A percentile compares a stretch with the other conserved stretches of the same genome.
Conservation (phyloP, 1,140 invertebrate genomes). For the Monomorium pharaonis region DNA sequence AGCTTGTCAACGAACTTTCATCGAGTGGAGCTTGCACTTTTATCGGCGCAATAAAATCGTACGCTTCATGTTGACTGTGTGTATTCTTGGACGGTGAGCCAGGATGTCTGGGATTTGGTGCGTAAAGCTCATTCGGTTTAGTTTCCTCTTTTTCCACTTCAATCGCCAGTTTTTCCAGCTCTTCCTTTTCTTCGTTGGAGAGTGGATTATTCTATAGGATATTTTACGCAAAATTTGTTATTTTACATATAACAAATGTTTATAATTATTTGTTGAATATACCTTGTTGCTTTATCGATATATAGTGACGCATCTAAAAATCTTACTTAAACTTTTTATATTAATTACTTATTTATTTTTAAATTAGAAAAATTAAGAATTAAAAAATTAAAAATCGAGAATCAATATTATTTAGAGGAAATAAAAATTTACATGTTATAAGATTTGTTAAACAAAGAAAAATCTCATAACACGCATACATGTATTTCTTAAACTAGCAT, state of each 20-base stretch:
- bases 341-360: conserved; percentile 1
- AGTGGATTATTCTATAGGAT: conserved; percentile 66
- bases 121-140: conserved; percentile 70
- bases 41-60: background rate
- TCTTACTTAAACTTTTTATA: background rate
- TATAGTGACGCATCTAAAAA: background rate
- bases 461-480: background rate
- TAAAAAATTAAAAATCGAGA: background rate
- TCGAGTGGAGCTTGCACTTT: conserved; percentile 17
- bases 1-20: background rate
- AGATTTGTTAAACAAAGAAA: background rate
- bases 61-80: background rate
- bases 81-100: background rate
- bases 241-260: background rate
- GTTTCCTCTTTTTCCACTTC: conserved; percentile 73
- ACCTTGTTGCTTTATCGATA: background rate
- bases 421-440: background rate
- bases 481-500: background rate
- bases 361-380: background rate
- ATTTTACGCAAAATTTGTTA: background rate
- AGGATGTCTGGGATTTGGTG: conserved; percentile 34
- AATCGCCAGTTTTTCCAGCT: conserved; percentile 65
- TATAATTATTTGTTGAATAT: background rate
- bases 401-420: background rate
- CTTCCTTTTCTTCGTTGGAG: conserved; percentile 69